A percentile compares a stretch with the other conserved stretches of the same genome.
Conservation (phyloP, 2,797 vertebrate species). For the Masticophis lateralis region DNA sequence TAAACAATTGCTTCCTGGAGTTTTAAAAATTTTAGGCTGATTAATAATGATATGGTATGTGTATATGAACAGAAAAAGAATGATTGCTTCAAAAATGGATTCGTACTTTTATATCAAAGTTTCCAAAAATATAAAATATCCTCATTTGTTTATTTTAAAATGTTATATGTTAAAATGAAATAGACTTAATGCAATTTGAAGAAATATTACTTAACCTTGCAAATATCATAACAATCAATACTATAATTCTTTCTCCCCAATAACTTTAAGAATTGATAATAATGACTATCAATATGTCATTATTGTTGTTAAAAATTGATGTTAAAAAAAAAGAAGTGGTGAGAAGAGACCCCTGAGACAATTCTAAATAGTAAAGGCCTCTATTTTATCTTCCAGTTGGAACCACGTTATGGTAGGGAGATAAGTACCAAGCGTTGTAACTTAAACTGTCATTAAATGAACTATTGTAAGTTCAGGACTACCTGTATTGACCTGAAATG, state of each 20-base stretch:
- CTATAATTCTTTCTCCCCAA: background rate
- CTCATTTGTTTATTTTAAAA: background rate
- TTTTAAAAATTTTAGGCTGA: background rate
- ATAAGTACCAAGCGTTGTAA: background rate
- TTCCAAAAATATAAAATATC: background rate
- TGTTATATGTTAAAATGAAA: background rate
- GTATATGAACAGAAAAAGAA: background rate
- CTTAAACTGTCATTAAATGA: too few species aligned
- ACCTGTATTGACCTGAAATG: background rate
- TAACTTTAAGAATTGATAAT: background rate
- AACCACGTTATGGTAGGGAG: background rate
- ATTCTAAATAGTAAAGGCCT: background rate
- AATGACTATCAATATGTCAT: background rate
- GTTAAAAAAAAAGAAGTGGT: background rate
- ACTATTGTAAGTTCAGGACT: too few species aligned
- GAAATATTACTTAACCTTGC: background rate
- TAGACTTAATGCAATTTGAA: background rate
- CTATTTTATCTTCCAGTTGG: background rate
- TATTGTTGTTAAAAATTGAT: background rate
- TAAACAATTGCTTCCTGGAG: conserved; percentile 11
- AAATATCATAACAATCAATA: background rate
- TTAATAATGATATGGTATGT: background rate
- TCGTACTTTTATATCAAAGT: background rate
- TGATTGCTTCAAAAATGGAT: background rate
- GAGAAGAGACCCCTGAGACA: background rate